Percentiles rank a stretch among this genome's conserved stretches.
Evolutionary conservation across 2,113 vertebrate genomes (phyloP).

Genomic region (Notiomystis cincta): DNA sequence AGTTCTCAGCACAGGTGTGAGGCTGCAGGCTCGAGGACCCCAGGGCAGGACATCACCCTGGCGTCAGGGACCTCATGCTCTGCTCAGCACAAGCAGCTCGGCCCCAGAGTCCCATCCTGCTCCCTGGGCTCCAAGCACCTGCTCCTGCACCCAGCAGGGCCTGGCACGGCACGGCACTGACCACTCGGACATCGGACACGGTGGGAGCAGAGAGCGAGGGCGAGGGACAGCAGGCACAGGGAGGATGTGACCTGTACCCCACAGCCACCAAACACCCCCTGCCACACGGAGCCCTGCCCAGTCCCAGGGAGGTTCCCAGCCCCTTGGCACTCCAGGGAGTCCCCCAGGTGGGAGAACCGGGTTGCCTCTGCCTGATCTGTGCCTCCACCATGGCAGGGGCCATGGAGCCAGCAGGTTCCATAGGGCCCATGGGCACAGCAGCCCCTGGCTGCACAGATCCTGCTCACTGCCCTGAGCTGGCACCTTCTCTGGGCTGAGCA

Average conservation of each 20-base stretch:
- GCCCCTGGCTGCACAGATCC: not conserved
- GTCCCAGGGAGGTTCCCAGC: not conserved
- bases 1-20: not conserved
- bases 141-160: not conserved
- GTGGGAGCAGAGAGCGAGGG: not conserved
- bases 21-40: not conserved
- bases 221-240: rapidly evolving
- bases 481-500: not conserved
- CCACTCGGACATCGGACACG: rapidly evolving
- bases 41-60: not conserved
- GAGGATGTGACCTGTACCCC: not conserved
- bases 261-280: not conserved
- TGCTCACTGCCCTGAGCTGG: not conserved
- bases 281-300: not conserved
- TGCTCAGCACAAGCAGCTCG: not conserved
- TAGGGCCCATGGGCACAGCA: not conserved
- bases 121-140: not conserved
- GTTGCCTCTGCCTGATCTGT: not conserved
- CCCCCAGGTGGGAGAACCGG: rapidly evolving
- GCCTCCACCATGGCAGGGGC: rapidly evolving
- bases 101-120: not conserved
- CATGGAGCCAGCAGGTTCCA: rapidly evolving
- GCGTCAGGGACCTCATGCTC: not conserved
- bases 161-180: not conserved
- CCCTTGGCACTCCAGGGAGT: not conserved